Conservation (phyloP, 1,140 invertebrate genomes). For the Maconellicoccus hirsutus region DNA sequence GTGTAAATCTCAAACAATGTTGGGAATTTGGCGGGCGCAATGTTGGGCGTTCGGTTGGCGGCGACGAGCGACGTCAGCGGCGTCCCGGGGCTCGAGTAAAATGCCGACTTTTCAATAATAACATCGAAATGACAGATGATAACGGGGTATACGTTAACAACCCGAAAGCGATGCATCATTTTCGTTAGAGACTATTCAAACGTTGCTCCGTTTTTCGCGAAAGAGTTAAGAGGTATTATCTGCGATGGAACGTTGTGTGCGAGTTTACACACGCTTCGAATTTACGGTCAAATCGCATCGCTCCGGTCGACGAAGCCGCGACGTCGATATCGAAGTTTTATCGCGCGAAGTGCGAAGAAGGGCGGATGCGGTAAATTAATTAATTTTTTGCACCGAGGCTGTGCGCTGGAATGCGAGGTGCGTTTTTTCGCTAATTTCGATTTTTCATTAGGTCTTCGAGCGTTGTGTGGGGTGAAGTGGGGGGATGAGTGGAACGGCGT, state of each 20-base stretch:
- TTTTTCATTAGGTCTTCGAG: too few species aligned
- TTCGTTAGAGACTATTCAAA: slow-evolving; percentile 10
- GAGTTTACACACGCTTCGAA: background rate
- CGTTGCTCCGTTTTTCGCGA: background rate
- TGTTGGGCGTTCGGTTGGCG: background rate
- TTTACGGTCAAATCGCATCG: background rate
- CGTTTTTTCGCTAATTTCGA: too few species aligned
- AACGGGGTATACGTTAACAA: slow-evolving; percentile 6
- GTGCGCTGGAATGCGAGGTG: too few species aligned
- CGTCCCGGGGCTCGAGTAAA: background rate
- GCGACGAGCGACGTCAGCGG: background rate
- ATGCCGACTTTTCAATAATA: slow-evolving; percentile 11
- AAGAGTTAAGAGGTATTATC: too few species aligned
- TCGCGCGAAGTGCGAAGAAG: too few species aligned
- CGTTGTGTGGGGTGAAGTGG: too few species aligned
- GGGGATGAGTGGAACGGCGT: too few species aligned
- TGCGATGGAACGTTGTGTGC: too few species aligned
- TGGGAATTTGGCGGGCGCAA: background rate
- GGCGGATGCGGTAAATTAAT: background rate
- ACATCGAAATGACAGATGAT: slow-evolving; percentile 20
- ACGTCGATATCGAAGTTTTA: too few species aligned
- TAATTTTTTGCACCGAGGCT: background rate
- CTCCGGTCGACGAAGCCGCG: background rate
- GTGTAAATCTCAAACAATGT: slow-evolving; percentile 1
- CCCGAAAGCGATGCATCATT: slow-evolving; percentile 17